phyloP scores from a whole-genome alignment of 2,113 vertebrate genomes.

The Tragelaphus imberbis region DNA sequence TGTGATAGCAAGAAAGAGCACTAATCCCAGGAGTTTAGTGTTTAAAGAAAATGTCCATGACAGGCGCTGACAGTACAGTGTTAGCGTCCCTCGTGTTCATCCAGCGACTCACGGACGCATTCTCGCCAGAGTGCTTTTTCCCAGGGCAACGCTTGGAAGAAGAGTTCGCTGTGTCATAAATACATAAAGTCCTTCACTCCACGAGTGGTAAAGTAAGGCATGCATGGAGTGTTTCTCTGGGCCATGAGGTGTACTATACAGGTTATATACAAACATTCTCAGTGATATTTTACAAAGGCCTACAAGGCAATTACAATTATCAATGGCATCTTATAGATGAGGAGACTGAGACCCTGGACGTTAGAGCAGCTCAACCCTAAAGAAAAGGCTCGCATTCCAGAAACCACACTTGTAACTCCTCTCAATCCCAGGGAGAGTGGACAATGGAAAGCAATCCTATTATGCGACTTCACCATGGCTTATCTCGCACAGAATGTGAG shows the following conservation, averaged over 20 bases:
- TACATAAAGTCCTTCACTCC: background rate
- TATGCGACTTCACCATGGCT: background rate
- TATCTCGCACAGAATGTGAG: background rate
- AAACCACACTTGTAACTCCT: background rate
- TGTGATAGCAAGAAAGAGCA: too few species aligned
- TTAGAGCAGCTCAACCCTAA: background rate
- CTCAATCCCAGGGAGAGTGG: background rate
- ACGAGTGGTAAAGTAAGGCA: background rate
- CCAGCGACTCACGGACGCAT: background rate
- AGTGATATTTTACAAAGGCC: background rate
- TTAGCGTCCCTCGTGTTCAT: fast-evolving
- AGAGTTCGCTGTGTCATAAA: background rate
- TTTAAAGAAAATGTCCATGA: background rate
- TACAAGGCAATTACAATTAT: background rate
- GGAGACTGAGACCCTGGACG: background rate
- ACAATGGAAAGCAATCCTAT: background rate
- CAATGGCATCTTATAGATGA: background rate
- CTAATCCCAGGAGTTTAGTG: background rate
- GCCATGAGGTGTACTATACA: background rate
- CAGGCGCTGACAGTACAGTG: too few species aligned
- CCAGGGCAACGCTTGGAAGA: too few species aligned
- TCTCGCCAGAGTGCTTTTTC: background rate
- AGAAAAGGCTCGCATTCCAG: background rate
- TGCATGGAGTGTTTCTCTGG: too few species aligned
- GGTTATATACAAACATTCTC: background rate